A percentile compares a stretch with the other conserved stretches of the same genome.
phyloP scores from a whole-genome alignment of 2,888 invertebrate genomes.

The Hanleya hanleyi region DNA sequence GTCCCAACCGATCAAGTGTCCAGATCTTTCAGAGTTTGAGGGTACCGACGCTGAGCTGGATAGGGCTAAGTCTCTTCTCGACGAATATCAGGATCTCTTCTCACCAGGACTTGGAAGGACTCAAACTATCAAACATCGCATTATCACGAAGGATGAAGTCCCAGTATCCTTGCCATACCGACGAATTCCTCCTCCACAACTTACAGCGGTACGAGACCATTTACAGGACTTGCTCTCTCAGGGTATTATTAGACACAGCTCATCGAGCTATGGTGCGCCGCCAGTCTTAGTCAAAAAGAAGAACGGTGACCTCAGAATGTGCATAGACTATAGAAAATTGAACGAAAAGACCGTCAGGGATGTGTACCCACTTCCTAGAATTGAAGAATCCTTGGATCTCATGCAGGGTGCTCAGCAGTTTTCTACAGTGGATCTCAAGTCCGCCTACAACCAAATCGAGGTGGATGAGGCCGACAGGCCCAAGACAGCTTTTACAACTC shows the following conservation, averaged over 20 bases:
- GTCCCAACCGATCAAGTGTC: too few relatives aligned
- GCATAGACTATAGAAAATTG: not conserved
- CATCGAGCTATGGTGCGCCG: not conserved
- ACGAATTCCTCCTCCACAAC: not conserved
- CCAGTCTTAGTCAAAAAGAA: not conserved
- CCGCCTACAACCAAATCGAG: too few relatives aligned
- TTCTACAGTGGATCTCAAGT: too few relatives aligned
- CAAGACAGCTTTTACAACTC: too few relatives aligned
- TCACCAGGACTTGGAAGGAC: not conserved
- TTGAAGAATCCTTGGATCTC: constrained; percentile 27
- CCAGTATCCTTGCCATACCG: not conserved
- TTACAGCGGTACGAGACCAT: not conserved
- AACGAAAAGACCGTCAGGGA: not conserved
- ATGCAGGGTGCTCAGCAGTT: constrained; percentile 22
- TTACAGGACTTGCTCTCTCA: not conserved
- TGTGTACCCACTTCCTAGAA: not conserved
- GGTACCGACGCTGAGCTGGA: not conserved
- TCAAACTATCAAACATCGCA: not conserved
- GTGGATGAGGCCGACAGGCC: too few relatives aligned
- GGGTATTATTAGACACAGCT: not conserved
- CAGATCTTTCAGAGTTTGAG: not conserved
- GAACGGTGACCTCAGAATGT: not conserved
- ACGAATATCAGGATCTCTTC: not conserved
- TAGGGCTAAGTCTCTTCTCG: not conserved
- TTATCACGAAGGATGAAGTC: not conserved